Evolutionary conservation across 2,797 vertebrate species (phyloP), one percentile per base, ranked within the genome.

Genomic region (Pseudomugil gertrudae): DNA sequence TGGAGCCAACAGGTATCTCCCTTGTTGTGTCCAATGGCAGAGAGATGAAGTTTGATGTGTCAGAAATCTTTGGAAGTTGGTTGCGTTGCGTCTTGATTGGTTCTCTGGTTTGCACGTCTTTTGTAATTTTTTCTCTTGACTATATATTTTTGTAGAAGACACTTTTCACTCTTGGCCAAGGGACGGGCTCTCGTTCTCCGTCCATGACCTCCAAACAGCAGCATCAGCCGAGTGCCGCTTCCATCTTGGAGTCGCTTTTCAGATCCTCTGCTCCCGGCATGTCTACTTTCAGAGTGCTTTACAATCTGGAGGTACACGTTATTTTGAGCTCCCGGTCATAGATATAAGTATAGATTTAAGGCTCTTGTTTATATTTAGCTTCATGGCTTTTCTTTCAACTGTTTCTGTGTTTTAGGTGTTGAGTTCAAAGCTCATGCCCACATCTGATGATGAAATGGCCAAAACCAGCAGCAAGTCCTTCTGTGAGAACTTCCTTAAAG

Each of bases 391-490:
- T 53, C 9, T 57, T 45, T 26, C 2, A 51, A 29, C 19, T 11
- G 2, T 35, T 2, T 26, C 5, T 66, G 1, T 75, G 4, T 57
- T 2, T 67, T 38, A 99, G 98, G 98, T 99, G 26, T 92, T 99
- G 79, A 99, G 98, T 90, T 99, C 98, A 74, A 99, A 99, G 87
- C 92, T 99, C 76, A 99, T 99, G 98, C 98, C 98, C 66, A 98
- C 98, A 14, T 96, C 98, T 35, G 98, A 99, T 76, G 98, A 99
- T 79, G 98, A 99, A 88, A 99, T 99, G 98, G 98, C 98, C 61
- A 97, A 98, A 93, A 98, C 95, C 65, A 99, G 98, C 87, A 98
- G 98, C 76, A 99, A 96, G 84, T 99, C 98, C 4, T 99, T 99
- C 93, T 99, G 98, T 84, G 98, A 99, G 87, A 99, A 99, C 83